Conservation (phyloP, 2,113 vertebrate genomes). For the Eupsittula cactorum region DNA sequence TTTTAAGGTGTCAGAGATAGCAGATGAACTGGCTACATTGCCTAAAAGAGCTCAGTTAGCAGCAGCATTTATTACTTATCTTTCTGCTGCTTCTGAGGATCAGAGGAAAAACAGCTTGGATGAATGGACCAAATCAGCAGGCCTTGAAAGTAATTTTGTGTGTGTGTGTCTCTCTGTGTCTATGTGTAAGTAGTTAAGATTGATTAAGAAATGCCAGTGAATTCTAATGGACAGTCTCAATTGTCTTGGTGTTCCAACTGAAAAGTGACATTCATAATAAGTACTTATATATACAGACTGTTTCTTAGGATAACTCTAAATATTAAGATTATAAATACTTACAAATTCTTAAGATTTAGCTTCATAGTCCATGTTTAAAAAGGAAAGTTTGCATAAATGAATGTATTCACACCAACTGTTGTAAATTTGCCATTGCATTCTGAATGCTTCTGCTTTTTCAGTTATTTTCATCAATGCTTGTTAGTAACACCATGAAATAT, state of each 20-base stretch:
- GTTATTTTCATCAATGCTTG: not conserved
- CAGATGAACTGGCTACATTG: constrained; percentile 86
- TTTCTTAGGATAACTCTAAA: not conserved
- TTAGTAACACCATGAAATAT: not conserved
- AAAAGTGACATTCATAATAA: not conserved
- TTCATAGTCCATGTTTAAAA: not conserved
- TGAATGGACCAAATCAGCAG: constrained; percentile 87
- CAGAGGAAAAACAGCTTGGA: constrained; percentile 86
- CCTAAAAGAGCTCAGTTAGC: constrained; percentile 90
- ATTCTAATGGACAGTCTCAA: not conserved
- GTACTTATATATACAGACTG: not conserved
- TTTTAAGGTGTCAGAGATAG: constrained; percentile 90
- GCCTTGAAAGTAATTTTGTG: constrained; percentile 84
- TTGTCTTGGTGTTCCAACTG: not conserved
- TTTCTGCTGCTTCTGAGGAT: constrained; percentile 91
- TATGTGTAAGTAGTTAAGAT: not conserved
- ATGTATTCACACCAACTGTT: not conserved
- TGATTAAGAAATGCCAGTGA: not conserved
- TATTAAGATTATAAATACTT: not conserved
- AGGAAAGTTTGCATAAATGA: not conserved
- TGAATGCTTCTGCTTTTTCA: not conserved
- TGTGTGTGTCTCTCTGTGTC: not conserved
- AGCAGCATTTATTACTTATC: constrained; percentile 94
- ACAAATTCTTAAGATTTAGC: not conserved
- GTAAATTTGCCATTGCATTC: not conserved